Conservation (phyloP, 1,140 invertebrate genomes). For the Drosophila nigrodunni region DNA sequence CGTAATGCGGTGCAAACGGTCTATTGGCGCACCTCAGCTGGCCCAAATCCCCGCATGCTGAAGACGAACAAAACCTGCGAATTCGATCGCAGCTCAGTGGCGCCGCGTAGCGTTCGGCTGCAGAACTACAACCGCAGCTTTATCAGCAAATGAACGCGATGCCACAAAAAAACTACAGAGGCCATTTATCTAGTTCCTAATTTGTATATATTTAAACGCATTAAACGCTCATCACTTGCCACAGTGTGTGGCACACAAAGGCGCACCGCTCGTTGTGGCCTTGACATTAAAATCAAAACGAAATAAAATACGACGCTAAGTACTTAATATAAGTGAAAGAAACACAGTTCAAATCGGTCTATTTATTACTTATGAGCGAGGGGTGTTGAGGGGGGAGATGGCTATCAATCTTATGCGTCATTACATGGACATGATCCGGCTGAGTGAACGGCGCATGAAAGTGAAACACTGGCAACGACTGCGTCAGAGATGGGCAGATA, state of each 20-base stretch:
- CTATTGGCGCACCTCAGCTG: conserved; percentile 88
- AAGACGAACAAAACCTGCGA: conserved; percentile 87
- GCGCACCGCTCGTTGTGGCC: background rate
- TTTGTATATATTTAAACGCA: conserved; percentile 27
- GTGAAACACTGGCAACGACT: too few relatives aligned
- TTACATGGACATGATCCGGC: too few relatives aligned
- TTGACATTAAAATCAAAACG: conserved; percentile 15
- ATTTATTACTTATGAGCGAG: background rate
- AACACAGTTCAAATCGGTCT: background rate
- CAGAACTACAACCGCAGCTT: conserved; percentile 68
- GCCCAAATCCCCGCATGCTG: conserved; percentile 85
- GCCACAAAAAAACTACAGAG: background rate
- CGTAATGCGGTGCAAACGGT: conserved; percentile 89
- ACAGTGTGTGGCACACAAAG: background rate
- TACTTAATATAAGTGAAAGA: conserved; percentile 3
- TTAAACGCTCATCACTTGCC: conserved; percentile 27
- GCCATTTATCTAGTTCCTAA: conserved; percentile 57
- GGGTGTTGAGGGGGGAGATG: too few relatives aligned
- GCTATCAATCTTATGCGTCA: too few relatives aligned
- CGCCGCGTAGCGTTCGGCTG: conserved; percentile 60
- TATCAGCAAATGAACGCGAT: conserved; percentile 29
- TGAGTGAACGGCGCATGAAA: too few relatives aligned
- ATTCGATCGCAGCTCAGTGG: conserved; percentile 84
- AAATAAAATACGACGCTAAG: background rate
- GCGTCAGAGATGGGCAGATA: too few relatives aligned